Conservation (phyloP, 2,888 invertebrate species). For the Selenia dentaria region DNA sequence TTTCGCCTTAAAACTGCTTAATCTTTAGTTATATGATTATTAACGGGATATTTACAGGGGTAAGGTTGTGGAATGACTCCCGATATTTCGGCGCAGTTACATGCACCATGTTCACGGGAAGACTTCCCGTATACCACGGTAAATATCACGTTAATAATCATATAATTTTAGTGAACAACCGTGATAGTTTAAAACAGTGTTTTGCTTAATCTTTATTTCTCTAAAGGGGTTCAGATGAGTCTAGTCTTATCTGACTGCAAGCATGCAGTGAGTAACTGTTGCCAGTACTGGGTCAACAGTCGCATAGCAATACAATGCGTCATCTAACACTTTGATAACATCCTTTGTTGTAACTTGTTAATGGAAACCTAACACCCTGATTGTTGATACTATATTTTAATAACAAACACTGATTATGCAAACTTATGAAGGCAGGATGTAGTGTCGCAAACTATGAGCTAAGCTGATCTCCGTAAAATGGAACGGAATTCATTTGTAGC, state of each 20-base stretch:
- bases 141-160: no score
- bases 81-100: no score
- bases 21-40: no score
- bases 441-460: not conserved
- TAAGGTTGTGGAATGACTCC: no score
- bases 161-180: no score
- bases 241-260: not conserved
- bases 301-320: constrained; percentile 23
- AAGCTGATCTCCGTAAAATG: not conserved
- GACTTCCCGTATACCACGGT: no score
- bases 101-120: no score
- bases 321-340: constrained; percentile 29
- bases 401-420: constrained; percentile 14
- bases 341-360: constrained; percentile 29
- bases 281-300: constrained; percentile 26
- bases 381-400: constrained; percentile 11
- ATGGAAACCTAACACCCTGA: constrained; percentile 22
- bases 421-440: constrained; percentile 1
- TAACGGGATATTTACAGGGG: no score
- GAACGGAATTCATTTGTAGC: no score
- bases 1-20: no score
- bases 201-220: no score
- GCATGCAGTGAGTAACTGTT: constrained; percentile 7
- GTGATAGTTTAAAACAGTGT: no score
- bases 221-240: not conserved